phyloP scores from a whole-genome alignment of 2,888 invertebrate species.

The Zhuqinia jingwanae region DNA sequence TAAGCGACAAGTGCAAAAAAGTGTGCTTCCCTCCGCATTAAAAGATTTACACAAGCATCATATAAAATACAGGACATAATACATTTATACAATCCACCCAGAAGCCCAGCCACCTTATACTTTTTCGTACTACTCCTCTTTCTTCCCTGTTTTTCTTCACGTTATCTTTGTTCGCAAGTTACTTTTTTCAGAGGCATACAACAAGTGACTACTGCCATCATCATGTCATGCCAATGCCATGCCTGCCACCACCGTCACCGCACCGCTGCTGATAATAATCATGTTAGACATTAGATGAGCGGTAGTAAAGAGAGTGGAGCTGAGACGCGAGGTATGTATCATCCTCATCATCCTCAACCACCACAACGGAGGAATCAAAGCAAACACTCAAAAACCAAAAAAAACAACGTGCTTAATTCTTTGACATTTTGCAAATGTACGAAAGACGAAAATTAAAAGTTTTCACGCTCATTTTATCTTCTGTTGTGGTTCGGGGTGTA shows the following conservation, averaged over 20 bases:
- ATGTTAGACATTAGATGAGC: slow-evolving; percentile 32
- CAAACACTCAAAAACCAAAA: not conserved
- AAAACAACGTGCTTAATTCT: slow-evolving; percentile 2
- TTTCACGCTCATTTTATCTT: not conserved
- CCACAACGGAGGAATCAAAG: slow-evolving; percentile 4
- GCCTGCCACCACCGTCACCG: not conserved
- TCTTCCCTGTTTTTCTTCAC: not conserved
- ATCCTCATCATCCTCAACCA: not conserved
- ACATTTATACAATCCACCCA: too few species aligned
- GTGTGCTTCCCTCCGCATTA: slow-evolving; percentile 30
- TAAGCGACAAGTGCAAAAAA: slow-evolving; percentile 29
- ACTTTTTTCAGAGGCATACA: not conserved
- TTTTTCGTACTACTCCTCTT: not conserved
- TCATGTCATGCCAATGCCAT: not conserved
- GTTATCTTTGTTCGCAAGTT: slow-evolving; percentile 1
- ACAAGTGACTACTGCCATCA: slow-evolving; percentile 27
- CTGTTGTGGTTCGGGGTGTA: not conserved
- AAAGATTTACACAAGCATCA: not conserved
- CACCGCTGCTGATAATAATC: slow-evolving; percentile 23
- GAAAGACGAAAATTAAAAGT: not conserved
- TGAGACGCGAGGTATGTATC: slow-evolving; percentile 21
- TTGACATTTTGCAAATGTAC: slow-evolving; percentile 50
- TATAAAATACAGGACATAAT: too few species aligned
- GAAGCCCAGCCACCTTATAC: not conserved
- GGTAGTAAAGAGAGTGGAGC: not conserved